Conservation (phyloP, 2,797 vertebrate species). For the Knipowitschia caucasica region DNA sequence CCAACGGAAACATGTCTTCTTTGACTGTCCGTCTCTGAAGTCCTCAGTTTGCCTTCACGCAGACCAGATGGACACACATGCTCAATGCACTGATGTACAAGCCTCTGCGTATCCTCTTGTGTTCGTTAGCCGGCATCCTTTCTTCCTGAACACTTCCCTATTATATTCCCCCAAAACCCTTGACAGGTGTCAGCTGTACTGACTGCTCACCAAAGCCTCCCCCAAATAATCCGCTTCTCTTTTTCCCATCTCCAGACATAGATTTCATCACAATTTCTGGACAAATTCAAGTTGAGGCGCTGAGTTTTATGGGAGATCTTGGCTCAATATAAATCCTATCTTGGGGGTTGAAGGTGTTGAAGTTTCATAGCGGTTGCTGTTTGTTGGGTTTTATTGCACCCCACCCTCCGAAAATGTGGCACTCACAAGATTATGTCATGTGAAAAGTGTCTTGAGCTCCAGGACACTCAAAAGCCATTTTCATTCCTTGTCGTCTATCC, state of each 20-base stretch:
- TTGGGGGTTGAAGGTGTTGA: slow-evolving; percentile 30
- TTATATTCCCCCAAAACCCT: slow-evolving; percentile 68
- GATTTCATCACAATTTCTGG: slow-evolving; percentile 71
- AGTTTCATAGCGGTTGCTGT: slow-evolving; percentile 5
- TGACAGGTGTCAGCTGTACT: slow-evolving; percentile 73
- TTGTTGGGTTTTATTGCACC: slow-evolving; percentile 32
- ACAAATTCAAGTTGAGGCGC: slow-evolving; percentile 66
- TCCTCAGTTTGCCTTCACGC: slow-evolving; percentile 41
- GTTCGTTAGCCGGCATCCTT: slow-evolving; percentile 59
- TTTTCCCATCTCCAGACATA: slow-evolving; percentile 58
- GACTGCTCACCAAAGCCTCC: slow-evolving; percentile 66
- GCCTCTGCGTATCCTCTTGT: slow-evolving; percentile 46
- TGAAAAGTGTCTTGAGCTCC: slow-evolving; percentile 67
- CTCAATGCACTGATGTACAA: slow-evolving; percentile 19
- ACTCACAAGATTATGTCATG: slow-evolving; percentile 61
- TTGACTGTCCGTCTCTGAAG: slow-evolving; percentile 34
- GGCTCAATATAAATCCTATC: slow-evolving; percentile 68
- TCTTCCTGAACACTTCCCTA: slow-evolving; percentile 62
- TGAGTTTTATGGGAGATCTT: slow-evolving; percentile 67
- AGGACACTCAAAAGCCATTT: slow-evolving; percentile 71
- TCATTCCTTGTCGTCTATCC: slow-evolving; percentile 57
- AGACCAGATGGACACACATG: slow-evolving; percentile 28
- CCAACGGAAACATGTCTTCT: slow-evolving; percentile 35
- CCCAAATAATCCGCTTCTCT: slow-evolving; percentile 60
- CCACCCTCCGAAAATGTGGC: slow-evolving; percentile 43